Conservation (phyloP, 2,888 invertebrate genomes). For the Siphlonurus alternatus region DNA sequence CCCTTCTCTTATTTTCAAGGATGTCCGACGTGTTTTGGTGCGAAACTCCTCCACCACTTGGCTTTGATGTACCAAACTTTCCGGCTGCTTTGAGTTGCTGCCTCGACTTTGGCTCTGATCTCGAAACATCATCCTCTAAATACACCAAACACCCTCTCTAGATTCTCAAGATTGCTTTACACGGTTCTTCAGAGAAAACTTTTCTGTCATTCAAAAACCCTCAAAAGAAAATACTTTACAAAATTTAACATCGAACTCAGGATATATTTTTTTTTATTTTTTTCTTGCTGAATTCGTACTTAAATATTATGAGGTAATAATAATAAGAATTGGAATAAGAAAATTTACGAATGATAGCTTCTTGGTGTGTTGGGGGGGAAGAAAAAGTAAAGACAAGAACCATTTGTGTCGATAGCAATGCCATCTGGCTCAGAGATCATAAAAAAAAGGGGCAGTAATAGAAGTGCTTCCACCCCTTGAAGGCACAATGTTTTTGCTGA, state of each 20-base stretch:
- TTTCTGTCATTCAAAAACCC: too few species aligned
- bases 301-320: not conserved
- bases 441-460: not conserved
- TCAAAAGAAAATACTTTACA: too few species aligned
- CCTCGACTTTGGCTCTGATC: too few species aligned
- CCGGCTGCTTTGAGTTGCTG: not conserved
- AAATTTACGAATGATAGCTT: not conserved
- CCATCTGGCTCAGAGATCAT: not conserved
- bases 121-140: too few species aligned
- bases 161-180: too few species aligned
- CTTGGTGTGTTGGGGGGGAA: not conserved
- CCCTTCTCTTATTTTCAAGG: not conserved
- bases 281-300: too few species aligned
- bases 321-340: not conserved
- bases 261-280: too few species aligned
- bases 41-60: not conserved
- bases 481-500: not conserved
- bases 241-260: too few species aligned
- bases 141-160: too few species aligned
- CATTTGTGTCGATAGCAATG: not conserved
- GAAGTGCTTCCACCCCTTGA: not conserved
- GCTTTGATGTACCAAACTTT: not conserved
- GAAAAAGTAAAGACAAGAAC: not conserved
- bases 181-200: too few species aligned
- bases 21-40: not conserved